A percentile compares a stretch with the other conserved stretches of the same genome.
phyloP scores from a whole-genome alignment of 2,888 invertebrate genomes.

The Melanostoma mellinum region DNA sequence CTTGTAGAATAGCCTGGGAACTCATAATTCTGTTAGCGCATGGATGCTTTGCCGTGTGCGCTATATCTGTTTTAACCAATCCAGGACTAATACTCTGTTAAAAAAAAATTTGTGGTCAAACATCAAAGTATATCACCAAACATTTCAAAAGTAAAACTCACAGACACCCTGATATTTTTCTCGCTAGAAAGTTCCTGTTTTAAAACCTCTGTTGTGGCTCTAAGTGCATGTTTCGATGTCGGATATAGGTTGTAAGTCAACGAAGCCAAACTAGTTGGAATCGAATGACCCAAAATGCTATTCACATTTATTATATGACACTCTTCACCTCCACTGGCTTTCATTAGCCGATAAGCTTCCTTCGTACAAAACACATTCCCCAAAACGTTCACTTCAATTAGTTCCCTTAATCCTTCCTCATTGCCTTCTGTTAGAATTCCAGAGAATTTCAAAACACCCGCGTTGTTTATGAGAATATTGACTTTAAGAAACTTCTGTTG shows the following conservation, averaged over 20 bases:
- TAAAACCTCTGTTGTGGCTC: conserved; percentile 77
- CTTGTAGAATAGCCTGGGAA: conserved; percentile 73
- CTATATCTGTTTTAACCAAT: conserved; percentile 77
- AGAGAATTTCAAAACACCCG: conserved; percentile 80
- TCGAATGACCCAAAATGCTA: conserved; percentile 82
- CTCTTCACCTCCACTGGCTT: conserved; percentile 77
- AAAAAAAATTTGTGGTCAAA: neutral
- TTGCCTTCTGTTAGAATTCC: conserved; percentile 76
- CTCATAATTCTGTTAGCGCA: conserved; percentile 73
- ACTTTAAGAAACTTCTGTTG: conserved; percentile 82
- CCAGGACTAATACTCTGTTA: conserved; percentile 78
- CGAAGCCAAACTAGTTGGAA: conserved; percentile 78
- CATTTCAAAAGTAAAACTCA: conserved; percentile 65
- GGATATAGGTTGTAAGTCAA: conserved; percentile 78
- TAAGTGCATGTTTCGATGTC: conserved; percentile 77
- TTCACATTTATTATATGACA: conserved; percentile 82
- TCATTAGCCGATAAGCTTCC: conserved; percentile 82
- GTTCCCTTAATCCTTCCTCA: conserved; percentile 75
- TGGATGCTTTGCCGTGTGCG: conserved; percentile 67
- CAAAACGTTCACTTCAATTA: conserved; percentile 82
- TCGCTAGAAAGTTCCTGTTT: conserved; percentile 76
- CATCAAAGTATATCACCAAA: neutral
- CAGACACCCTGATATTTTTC: conserved; percentile 77
- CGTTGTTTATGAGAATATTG: conserved; percentile 85
- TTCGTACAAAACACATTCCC: conserved; percentile 82